A percentile compares a stretch with the other conserved stretches of the same genome.
These are phyloP conservation scores for Diploptera punctata DNA, from an alignment of 2,888 invertebrate species.

Conservation along the genomic window DNA sequence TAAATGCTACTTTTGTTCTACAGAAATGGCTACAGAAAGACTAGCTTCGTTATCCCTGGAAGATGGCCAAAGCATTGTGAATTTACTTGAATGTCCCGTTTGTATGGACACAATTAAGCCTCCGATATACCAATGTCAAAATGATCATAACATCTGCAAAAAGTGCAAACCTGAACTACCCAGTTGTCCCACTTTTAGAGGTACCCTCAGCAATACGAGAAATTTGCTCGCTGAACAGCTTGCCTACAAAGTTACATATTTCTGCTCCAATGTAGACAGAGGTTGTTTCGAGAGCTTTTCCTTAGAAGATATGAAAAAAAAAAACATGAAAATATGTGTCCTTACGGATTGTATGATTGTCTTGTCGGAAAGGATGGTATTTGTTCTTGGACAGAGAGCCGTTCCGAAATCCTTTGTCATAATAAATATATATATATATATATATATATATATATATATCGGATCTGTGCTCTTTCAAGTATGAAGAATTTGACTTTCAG, in stretches of 20 bases:
- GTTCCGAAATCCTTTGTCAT: background rate
- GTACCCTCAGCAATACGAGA: background rate
- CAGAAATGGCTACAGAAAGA: background rate
- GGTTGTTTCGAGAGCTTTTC: background rate
- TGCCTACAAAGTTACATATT: background rate
- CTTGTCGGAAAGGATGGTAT: background rate
- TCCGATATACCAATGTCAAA: background rate
- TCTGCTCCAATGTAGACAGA: background rate
- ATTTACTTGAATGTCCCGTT: background rate
- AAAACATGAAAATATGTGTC: background rate
- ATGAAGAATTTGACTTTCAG: background rate
- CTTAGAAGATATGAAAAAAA: background rate
- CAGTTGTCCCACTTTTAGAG: background rate
- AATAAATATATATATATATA: no score
- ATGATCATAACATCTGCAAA: background rate
- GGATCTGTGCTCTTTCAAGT: background rate
- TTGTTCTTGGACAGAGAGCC: background rate
- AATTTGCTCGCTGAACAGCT: background rate
- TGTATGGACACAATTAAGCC: background rate
- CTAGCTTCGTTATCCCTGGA: background rate
- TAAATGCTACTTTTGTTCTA: background rate
- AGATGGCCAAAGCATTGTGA: background rate
- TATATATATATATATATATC: no score
- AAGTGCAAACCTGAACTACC: background rate
- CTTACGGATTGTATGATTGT: background rate